Evolutionary conservation across 2,888 invertebrate genomes (phyloP).

Genomic region (Parnassius orleans): DNA sequence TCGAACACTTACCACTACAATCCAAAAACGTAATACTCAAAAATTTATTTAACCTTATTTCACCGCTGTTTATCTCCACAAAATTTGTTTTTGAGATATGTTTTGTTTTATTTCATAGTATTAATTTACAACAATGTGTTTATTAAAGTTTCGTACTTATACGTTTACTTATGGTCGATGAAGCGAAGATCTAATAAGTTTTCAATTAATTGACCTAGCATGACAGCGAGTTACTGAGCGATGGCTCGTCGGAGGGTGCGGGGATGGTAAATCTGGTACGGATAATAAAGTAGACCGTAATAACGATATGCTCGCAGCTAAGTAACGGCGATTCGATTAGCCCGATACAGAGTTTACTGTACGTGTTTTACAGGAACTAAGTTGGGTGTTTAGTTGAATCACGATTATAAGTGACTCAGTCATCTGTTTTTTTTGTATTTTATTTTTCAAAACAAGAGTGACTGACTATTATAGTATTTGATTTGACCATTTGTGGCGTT

Average conservation of each 20-base stretch:
- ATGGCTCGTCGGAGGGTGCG: slow-evolving; percentile 37
- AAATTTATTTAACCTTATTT: too few relatives aligned
- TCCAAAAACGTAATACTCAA: too few relatives aligned
- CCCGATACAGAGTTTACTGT: slow-evolving; percentile 56
- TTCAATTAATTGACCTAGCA: slow-evolving; percentile 47
- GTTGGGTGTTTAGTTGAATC: slow-evolving; percentile 49
- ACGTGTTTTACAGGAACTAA: slow-evolving; percentile 55
- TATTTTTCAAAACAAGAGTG: slow-evolving; percentile 17
- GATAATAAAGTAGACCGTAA: slow-evolving; percentile 64
- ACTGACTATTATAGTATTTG: slow-evolving; percentile 17
- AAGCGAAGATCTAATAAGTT: slow-evolving; percentile 29
- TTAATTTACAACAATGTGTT: too few relatives aligned
- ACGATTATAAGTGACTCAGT: slow-evolving; percentile 40
- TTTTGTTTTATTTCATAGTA: too few relatives aligned
- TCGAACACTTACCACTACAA: too few relatives aligned
- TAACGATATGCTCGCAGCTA: slow-evolving; percentile 55
- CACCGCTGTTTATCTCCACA: too few relatives aligned
- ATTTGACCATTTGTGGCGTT: slow-evolving; percentile 9
- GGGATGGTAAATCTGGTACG: slow-evolving; percentile 51
- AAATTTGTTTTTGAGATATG: too few relatives aligned
- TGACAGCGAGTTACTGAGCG: slow-evolving; percentile 33
- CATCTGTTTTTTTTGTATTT: slow-evolving; percentile 16
- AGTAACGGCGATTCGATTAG: slow-evolving; percentile 69
- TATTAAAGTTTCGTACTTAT: slow-evolving; percentile 32
- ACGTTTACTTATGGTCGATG: slow-evolving; percentile 21